A percentile compares a stretch with the other conserved stretches of the same genome.
Evolutionary conservation across 2,113 vertebrate genomes (phyloP).

Genomic region (Macrotus californicus): DNA sequence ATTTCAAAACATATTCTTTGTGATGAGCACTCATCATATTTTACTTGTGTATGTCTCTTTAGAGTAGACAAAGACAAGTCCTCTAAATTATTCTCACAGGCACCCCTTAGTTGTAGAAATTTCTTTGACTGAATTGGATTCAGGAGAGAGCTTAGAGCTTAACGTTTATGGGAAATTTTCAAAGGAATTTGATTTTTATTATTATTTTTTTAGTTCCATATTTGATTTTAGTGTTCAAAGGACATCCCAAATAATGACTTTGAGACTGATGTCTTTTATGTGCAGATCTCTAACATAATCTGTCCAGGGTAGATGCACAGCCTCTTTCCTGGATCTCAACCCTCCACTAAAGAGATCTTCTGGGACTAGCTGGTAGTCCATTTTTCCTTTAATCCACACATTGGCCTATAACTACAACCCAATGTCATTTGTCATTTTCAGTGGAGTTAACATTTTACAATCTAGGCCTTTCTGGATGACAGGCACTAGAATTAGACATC

Average conservation of each 20-base stretch:
- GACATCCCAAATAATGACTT: constrained; percentile 44
- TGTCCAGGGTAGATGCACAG: not conserved
- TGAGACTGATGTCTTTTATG: constrained; percentile 6
- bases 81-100: constrained; percentile 52
- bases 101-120: constrained; percentile 53
- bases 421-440: not conserved
- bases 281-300: not conserved
- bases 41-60: constrained; percentile 38
- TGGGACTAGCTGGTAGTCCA: not conserved
- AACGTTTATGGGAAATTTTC: constrained; percentile 58
- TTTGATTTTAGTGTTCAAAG: constrained; percentile 61
- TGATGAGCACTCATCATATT: not conserved
- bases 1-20: not conserved
- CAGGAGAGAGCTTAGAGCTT: constrained; percentile 53
- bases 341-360: not conserved
- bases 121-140: constrained; percentile 49
- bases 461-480: not conserved
- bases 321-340: not conserved
- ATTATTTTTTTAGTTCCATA: constrained; percentile 50
- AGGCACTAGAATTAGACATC: not conserved
- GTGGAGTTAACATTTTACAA: constrained; percentile 15
- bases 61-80: constrained; percentile 32
- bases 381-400: not conserved
- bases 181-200: constrained; percentile 60
- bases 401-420: not conserved